Evolutionary conservation across 2,888 invertebrate species (phyloP), one percentile per base, ranked within the genome.

Genomic region (Alloplasta piceator): DNA sequence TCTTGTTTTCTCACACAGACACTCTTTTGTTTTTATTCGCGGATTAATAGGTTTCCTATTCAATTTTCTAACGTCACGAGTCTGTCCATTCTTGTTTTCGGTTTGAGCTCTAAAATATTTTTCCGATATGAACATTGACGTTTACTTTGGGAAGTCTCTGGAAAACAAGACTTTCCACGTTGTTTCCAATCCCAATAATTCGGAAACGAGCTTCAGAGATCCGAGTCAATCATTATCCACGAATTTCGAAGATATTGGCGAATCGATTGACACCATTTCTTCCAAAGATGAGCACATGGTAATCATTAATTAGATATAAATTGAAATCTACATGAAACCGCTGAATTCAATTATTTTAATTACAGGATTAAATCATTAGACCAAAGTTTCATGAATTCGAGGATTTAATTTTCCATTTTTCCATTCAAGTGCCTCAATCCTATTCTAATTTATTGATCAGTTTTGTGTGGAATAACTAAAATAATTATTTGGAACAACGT

Each of bases 141-240:
- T 9, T 63, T 10, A 43, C 9, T 63, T 9, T 10, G 16, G 26
- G 5, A 43, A 48, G 48, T 7, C 14, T 5, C 50, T 0, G 4
- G 39, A 12, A 39, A 61, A 16, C n/a, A 26, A 56, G 26, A 56
- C 4, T 36, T 56, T 26, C 26, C 7, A 56, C 9, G 36, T 4
- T 39, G 9, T 12, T 43, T 12, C 39, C 1, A 48, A 41, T 14
- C 4, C n/a, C 1, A 50, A 61, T 9, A 9, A 71, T 43, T 50
- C 41, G n/a, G 56, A 36, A 39, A 52, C 60, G 9, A 61, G 12
- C n/a, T 48, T 41, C n/a, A 63, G 26, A 43, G 46, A 36, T 36
- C 41, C 12, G 36, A 56, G 43, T 43, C 43, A 43, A 5, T 41
- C 7, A 10, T 68, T 43, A 16, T 5, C 12, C n/a, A 36, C 41